phyloP scores from a whole-genome alignment of 2,888 invertebrate genomes.

The Tenodera sinensis region DNA sequence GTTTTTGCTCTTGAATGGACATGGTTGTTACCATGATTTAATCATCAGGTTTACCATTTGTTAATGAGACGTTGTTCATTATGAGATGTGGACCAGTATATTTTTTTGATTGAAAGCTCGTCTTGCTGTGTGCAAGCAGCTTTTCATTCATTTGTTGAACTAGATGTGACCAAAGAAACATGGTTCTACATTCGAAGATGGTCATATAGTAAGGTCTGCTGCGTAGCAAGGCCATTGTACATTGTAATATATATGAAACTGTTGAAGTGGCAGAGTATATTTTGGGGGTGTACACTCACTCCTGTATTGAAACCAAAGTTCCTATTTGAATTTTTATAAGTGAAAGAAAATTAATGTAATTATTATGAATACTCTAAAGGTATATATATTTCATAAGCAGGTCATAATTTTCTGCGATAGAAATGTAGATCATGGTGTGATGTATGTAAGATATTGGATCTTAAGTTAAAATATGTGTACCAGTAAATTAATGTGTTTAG shows the following conservation, averaged over 20 bases:
- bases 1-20: background rate
- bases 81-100: constrained; percentile 8
- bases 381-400: constrained; percentile 32
- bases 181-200: background rate
- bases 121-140: background rate
- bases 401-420: constrained; percentile 21
- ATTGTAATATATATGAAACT: background rate
- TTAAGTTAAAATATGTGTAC: constrained; percentile 21
- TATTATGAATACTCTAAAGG: constrained; percentile 27
- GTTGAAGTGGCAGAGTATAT: constrained; percentile 7
- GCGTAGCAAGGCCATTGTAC: background rate
- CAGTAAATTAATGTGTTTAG: constrained; percentile 20
- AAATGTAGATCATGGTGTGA: constrained; percentile 20
- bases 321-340: constrained; percentile 53
- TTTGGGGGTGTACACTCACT: constrained; percentile 30
- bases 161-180: constrained; percentile 5
- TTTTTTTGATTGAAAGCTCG: constrained; percentile 1
- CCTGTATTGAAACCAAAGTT: constrained; percentile 60
- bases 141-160: background rate
- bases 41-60: background rate
- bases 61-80: constrained; percentile 1
- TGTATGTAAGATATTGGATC: constrained; percentile 19
- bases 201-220: background rate
- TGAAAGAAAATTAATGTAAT: constrained; percentile 36
- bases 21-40: background rate